Conservation (phyloP, 2,797 vertebrate species). For the Lagodon rhomboides region DNA sequence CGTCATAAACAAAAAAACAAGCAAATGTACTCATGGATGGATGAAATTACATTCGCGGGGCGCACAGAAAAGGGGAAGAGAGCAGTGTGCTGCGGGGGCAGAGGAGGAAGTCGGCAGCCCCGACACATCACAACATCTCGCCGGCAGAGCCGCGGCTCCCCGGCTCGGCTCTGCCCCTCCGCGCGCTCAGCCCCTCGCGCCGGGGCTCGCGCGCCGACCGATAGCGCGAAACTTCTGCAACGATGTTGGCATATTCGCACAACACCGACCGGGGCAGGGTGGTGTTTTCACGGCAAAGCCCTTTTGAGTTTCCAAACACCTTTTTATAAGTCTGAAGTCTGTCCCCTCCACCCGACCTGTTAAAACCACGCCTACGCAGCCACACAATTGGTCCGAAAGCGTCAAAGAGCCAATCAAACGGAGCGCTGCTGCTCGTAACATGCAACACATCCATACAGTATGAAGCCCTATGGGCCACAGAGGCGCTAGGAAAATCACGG, state of each 20-base stretch:
- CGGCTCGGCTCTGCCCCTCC: conserved; percentile 45
- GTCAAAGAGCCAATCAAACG: conserved; percentile 99
- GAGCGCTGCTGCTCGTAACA: conserved; percentile 91
- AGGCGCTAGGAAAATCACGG: conserved; percentile 94
- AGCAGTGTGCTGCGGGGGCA: not conserved
- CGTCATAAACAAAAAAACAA: not conserved
- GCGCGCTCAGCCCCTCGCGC: conserved; percentile 54
- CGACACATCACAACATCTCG: conserved; percentile 22
- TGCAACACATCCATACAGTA: conserved; percentile 93
- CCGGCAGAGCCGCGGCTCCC: conserved; percentile 46
- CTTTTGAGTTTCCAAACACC: conserved; percentile 97
- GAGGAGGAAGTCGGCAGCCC: conserved; percentile 44
- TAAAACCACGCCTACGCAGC: conserved; percentile 98
- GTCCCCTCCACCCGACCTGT: conserved; percentile 98
- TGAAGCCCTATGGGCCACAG: conserved; percentile 92
- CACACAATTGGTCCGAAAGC: conserved; percentile 99
- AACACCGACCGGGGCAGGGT: conserved; percentile 86
- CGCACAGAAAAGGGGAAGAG: not conserved
- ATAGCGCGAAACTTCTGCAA: conserved; percentile 81
- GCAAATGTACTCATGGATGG: not conserved
- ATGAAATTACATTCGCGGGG: not conserved
- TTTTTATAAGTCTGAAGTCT: conserved; percentile 97
- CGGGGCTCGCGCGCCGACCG: conserved; percentile 77
- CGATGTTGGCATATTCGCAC: conserved; percentile 97
- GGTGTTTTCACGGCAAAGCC: conserved; percentile 90